A percentile compares a stretch with the other conserved stretches of the same genome.
phyloP scores from a whole-genome alignment of 2,888 invertebrate species.

The Amphiduros pacificus region DNA sequence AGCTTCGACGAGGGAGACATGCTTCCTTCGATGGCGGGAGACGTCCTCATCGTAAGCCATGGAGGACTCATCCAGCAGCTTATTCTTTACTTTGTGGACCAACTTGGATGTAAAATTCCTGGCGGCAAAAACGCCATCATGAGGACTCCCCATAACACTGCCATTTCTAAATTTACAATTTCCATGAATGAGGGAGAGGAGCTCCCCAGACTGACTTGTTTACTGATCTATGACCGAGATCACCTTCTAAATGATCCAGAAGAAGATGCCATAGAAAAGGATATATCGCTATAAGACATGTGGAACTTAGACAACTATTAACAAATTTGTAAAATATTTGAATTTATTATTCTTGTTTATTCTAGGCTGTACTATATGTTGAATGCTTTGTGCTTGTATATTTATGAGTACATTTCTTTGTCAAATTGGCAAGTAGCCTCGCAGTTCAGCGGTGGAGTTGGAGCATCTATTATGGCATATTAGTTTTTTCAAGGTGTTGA shows the following conservation, averaged over 20 bases:
- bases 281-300: no score
- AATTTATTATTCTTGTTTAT: no score
- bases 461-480: no score
- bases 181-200: conserved; percentile 6
- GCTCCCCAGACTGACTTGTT: conserved; percentile 2
- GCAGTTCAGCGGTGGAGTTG: no score
- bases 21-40: conserved; percentile 32
- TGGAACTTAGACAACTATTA: no score
- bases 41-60: conserved; percentile 56
- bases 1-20: conserved; percentile 46
- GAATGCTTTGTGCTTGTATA: no score
- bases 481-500: no score
- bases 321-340: no score
- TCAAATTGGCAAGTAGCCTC: no score
- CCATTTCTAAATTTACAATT: conserved; percentile 13
- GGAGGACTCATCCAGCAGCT: conserved; percentile 57
- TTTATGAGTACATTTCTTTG: no score
- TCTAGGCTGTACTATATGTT: no score
- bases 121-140: conserved; percentile 3
- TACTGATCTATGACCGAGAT: conserved; percentile 8
- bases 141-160: conserved; percentile 9
- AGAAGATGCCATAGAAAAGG: background rate
- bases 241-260: conserved; percentile 4
- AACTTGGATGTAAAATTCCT: conserved; percentile 7
- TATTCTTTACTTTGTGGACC: conserved; percentile 51